These are phyloP conservation scores for Rhinolophus ferrumequinum DNA, from an alignment of 2,113 vertebrate species.

Conservation along the genomic window DNA sequence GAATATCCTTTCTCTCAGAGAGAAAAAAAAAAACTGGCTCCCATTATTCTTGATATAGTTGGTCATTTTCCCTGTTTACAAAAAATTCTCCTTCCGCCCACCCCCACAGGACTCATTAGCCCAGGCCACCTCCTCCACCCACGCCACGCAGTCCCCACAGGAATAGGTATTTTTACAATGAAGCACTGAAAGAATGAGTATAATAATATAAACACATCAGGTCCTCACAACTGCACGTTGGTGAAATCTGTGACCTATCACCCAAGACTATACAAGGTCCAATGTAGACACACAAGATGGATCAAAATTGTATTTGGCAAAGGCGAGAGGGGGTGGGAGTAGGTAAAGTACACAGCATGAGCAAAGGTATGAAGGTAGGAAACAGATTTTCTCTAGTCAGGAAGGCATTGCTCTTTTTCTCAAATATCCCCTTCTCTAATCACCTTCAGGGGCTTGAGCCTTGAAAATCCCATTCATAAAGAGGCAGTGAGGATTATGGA, in stretches of 20 bases:
- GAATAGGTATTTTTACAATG: neutral
- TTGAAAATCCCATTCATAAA: slow-evolving; percentile 42
- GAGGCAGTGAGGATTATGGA: neutral
- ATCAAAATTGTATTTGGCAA: neutral
- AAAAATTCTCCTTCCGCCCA: neutral
- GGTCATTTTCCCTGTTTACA: neutral
- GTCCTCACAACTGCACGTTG: neutral
- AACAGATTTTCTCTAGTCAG: neutral
- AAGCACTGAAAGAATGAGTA: neutral
- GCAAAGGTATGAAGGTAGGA: neutral
- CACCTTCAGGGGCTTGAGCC: neutral
- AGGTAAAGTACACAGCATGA: neutral
- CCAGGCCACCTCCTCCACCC: neutral
- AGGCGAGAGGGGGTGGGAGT: neutral
- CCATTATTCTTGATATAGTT: neutral
- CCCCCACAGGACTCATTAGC: neutral
- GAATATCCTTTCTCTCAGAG: neutral
- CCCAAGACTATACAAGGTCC: neutral
- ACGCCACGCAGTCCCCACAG: neutral
- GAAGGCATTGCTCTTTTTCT: neutral
- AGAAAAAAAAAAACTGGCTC: neutral
- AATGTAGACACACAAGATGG: neutral
- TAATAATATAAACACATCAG: neutral
- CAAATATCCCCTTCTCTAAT: neutral
- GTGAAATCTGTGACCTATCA: neutral